A percentile compares a stretch with the other conserved stretches of the same genome.
phyloP scores from a whole-genome alignment of 2,888 invertebrate genomes.

The Synanthedon tipuliformis region DNA sequence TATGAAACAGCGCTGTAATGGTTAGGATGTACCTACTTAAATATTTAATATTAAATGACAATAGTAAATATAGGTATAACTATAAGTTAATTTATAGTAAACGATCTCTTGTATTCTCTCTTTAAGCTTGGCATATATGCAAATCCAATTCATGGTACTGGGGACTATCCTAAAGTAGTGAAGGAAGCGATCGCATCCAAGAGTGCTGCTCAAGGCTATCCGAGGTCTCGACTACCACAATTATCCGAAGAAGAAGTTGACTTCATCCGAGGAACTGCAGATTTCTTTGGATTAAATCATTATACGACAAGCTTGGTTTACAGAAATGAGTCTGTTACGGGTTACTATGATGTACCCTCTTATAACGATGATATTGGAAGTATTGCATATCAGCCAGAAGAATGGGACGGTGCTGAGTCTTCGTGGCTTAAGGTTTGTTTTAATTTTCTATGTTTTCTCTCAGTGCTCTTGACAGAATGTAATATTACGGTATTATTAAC shows the following conservation, averaged over 20 bases:
- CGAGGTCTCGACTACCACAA: conserved; percentile 51
- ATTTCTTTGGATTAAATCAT: conserved; percentile 6
- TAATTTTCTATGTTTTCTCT: neutral
- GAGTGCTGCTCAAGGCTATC: conserved; percentile 55
- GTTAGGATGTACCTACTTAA: neutral
- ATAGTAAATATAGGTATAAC: neutral
- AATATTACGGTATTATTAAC: no score
- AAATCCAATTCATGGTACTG: conserved; percentile 55
- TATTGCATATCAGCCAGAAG: neutral
- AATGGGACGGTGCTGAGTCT: conserved; percentile 2
- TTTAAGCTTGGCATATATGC: conserved; percentile 33
- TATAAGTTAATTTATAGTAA: neutral
- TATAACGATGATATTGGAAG: conserved; percentile 2
- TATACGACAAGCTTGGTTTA: conserved; percentile 1
- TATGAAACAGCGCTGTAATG: neutral
- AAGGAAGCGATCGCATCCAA: conserved; percentile 44
- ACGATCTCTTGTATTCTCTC: neutral
- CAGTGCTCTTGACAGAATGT: no score
- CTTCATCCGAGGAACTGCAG: conserved; percentile 27
- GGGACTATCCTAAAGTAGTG: conserved; percentile 61
- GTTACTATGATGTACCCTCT: neutral
- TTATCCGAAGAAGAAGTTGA: conserved; percentile 48
- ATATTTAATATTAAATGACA: no score
- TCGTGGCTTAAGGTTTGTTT: conserved; percentile 3
- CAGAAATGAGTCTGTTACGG: neutral